Evolutionary conservation across 2,888 invertebrate species (phyloP).

Genomic region (Phytoseiulus persimilis): DNA sequence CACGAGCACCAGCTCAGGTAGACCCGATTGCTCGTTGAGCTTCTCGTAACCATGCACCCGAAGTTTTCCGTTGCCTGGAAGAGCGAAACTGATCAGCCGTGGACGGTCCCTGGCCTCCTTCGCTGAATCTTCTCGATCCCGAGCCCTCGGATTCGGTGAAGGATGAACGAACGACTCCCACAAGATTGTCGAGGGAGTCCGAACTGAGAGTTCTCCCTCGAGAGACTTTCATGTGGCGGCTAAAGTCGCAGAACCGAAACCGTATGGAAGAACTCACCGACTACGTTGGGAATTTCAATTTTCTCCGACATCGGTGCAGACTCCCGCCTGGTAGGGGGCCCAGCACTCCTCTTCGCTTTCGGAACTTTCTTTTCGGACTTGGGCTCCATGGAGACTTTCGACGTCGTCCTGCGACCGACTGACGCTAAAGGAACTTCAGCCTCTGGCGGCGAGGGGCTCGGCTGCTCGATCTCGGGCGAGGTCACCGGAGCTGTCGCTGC

Average conservation of each 20-base stretch:
- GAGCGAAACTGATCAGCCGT: background rate
- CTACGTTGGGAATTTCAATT: background rate
- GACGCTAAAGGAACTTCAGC: background rate
- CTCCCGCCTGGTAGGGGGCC: slow-evolving; percentile 8
- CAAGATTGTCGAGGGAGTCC: too few species aligned
- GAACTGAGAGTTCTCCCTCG: too few species aligned
- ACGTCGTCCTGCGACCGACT: background rate
- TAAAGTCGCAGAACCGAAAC: background rate
- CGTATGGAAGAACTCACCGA: background rate
- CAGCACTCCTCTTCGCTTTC: slow-evolving; percentile 7
- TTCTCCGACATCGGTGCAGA: background rate
- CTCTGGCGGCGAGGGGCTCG: background rate
- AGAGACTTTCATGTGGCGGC: background rate
- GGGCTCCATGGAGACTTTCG: background rate
- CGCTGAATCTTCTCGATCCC: background rate
- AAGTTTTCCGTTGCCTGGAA: slow-evolving; percentile 30
- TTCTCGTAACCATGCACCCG: slow-evolving; percentile 22
- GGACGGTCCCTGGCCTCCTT: background rate
- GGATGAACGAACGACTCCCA: too few species aligned
- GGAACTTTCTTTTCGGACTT: background rate
- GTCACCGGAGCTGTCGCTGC: background rate
- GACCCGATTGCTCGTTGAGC: background rate
- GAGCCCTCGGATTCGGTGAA: too few species aligned
- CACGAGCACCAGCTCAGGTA: slow-evolving; percentile 21
- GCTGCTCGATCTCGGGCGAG: background rate